Evolutionary conservation across 2,797 vertebrate genomes (phyloP).

Genomic region (Steatocranus sp.): DNA sequence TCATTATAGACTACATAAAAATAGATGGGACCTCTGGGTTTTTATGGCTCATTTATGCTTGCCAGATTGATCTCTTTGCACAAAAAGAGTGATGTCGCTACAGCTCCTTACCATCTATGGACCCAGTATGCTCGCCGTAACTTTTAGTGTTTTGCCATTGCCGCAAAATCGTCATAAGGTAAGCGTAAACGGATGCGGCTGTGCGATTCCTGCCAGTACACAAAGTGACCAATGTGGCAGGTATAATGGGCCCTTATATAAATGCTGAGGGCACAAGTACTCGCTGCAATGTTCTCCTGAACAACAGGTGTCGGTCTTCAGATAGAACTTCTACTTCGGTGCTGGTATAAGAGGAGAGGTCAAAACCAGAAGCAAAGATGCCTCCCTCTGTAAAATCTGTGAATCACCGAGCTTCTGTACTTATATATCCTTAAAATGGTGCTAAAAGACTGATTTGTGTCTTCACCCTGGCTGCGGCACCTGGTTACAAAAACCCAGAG

Average conservation of each 20-base stretch:
- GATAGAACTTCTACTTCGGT: neutral
- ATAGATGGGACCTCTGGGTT: neutral
- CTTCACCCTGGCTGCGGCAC: neutral
- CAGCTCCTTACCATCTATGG: neutral
- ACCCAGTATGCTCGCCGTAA: neutral
- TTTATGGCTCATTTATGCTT: neutral
- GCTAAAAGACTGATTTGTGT: neutral
- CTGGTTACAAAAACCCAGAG: neutral
- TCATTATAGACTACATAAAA: neutral
- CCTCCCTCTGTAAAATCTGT: neutral
- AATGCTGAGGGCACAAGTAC: neutral
- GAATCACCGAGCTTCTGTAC: neutral
- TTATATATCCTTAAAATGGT: neutral
- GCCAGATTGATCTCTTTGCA: neutral
- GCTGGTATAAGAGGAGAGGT: neutral
- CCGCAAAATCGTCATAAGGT: neutral
- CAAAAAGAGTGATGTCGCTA: neutral
- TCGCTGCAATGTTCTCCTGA: neutral
- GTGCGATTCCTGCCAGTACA: neutral
- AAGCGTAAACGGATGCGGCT: neutral
- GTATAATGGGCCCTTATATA: neutral
- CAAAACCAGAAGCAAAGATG: neutral
- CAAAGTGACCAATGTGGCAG: neutral
- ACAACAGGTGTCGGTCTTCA: neutral
- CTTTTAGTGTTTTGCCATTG: neutral